Base-by-base conservation (phyloP, 2,888 invertebrate genomes). In the Koerneria pararmatus region DNA sequence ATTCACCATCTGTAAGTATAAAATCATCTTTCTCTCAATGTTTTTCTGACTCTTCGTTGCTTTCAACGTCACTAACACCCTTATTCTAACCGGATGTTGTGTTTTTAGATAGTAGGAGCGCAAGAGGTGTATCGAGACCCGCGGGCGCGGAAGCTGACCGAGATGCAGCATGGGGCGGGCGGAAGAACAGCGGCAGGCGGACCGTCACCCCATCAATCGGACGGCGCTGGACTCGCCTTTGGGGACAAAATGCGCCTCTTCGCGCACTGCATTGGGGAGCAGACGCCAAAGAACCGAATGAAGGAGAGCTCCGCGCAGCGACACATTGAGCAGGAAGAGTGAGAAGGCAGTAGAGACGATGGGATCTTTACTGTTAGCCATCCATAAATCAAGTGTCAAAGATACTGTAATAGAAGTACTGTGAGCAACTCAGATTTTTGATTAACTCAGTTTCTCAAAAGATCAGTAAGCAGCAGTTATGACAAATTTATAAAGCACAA, bases 201-300 rank as follows among this genome's bases (percentile, higher is more conserved):
- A n/a, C n/a, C n/a, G n/a, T n/a, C n/a, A n/a, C n/a, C n/a, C n/a
- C n/a, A n/a, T 51, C 11, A 1, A 24, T 32, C 22, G 22, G 46
- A 35, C 35, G 46, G 57, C 22, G 49, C 32, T 34, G 27, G 31
- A 34, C 88, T 97, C 70, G 92, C 92, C 67, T 98, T 98, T 86
- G 91, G 93, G 84, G 97, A 98, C 85, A 98, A 98, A 86, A 97
- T 97, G 95, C 93, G 93, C 86, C 93, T 95, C 91, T 98, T 98
- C 87, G 97, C 95, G 53, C 89, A 91, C 86, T 95, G 95, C 87
- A 91, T 93, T 19, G 95, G 95, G 51, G 89, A 90, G 79, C 89
- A 90, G 82, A 92, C 93, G 70, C 94, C 94, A 74, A 91, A 91
- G 86, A 93, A 94, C 85, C 93, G 93, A 87, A 90, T 93, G 68